Evolutionary conservation across 2,888 invertebrate species (phyloP), one percentile per base, ranked within the genome.

Genomic region (Polyommatus icarus): DNA sequence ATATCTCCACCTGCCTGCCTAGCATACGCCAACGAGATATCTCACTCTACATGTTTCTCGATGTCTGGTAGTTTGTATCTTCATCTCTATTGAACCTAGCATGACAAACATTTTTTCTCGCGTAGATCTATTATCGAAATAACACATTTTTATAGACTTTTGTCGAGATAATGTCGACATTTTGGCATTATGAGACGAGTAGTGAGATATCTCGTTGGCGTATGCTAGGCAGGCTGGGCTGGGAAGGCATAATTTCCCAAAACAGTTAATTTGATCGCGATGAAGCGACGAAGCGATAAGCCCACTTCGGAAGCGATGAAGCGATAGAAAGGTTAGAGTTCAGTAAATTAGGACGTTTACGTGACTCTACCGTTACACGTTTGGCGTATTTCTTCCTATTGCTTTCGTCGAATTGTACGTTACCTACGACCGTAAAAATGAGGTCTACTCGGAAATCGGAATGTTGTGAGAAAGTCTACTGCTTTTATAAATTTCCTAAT

Each of bases 271-370:
- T 54, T 54, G 54, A 75, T 76, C n/a, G 54, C 15, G 10, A 57
- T 20, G 32, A 40, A 67, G 54, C 15, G 10, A 57, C 12, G 32
- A 40, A 67, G 10, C 67, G 32, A 67, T 67, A 67, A 67, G 15
- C 67, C 67, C 29, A 67, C 67, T 15, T 67, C 29, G 67, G 67
- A 67, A 67, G 67, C 29, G 67, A 67, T 67, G 67, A 32, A 67
- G 2, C 67, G 67, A 67, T 50, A 40, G 40, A 54, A n/a, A 50
- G 75, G 75, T 54, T 50, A 75, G 24, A 50, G 75, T 6, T 75
- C 75, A 75, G 24, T 75, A 50, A 54, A 50, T 75, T 75, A 75
- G 75, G 75, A 50, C 50, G 75, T 54, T 75, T 75, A 75, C 75
- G 75, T 75, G 75, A 75, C 54, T 50, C 18, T 7, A 67, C 67